Evolutionary conservation across 30 jellyfish, hydroid and myxozoan species (phyloP).

Genomic region (Clytia hemisphaerica): DNA sequence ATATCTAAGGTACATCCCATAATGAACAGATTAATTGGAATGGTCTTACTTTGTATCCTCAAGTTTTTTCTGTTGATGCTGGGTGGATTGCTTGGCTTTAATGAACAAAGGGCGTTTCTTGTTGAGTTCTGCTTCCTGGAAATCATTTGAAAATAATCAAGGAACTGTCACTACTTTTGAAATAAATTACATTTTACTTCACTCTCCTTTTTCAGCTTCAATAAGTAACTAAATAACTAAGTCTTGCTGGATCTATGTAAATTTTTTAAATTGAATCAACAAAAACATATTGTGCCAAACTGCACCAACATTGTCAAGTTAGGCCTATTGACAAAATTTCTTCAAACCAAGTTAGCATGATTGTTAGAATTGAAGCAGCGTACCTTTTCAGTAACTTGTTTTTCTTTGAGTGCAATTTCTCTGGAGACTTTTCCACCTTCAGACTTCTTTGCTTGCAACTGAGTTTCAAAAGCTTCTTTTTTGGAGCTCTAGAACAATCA

Average conservation of each 20-base stretch:
- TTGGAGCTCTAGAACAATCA: conserved; percentile 36
- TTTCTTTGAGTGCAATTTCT: conserved; percentile 64
- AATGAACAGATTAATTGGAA: too few relatives aligned
- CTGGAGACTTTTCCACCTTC: conserved; percentile 73
- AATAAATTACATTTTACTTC: too few relatives aligned
- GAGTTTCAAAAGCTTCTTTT: conserved; percentile 47
- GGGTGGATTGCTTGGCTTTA: conserved; percentile 84
- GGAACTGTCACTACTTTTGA: too few relatives aligned
- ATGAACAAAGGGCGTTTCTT: conserved; percentile 77
- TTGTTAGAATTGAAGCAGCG: not conserved
- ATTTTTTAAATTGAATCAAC: too few relatives aligned
- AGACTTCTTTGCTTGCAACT: conserved; percentile 52
- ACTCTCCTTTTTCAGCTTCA: too few relatives aligned
- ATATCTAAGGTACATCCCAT: too few relatives aligned
- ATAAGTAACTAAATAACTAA: too few relatives aligned
- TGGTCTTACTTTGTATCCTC: conserved; percentile 64
- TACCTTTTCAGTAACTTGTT: conserved; percentile 60
- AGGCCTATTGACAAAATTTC: too few relatives aligned
- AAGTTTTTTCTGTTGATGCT: conserved; percentile 54
- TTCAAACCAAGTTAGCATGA: too few relatives aligned
- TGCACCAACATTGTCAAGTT: too few relatives aligned
- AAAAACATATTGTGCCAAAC: too few relatives aligned
- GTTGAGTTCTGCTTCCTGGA: conserved; percentile 69
- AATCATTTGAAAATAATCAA: not conserved
- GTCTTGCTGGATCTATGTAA: too few relatives aligned